Evolutionary conservation across 2,888 invertebrate genomes (phyloP), one percentile per base, ranked within the genome.

Genomic region (Harpalus rufipes): DNA sequence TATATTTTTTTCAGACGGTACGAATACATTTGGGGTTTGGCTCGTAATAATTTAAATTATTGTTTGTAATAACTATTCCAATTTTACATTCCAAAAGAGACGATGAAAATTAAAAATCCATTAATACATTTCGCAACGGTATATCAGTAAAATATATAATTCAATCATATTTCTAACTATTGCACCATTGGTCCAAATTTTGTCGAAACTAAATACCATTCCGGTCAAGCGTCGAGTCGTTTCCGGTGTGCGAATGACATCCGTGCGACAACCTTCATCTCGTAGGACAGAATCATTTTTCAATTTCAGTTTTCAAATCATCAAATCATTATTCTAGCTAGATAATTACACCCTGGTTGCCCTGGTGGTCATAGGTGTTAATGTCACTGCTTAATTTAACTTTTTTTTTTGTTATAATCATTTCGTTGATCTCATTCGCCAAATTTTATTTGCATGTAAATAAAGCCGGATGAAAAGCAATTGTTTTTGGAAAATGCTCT

Each of bases 401-500:
- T 41, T 74, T 16, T 44, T 32, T 1, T 2, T 5, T n/a, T n/a
- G n/a, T n/a, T n/a, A n/a, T 74, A 41, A 74, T 74, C 72, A 10
- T 44, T 74, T 8, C 18, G 18, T 12, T 74, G 72, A 74, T 74
- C 72, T 74, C 25, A n/a, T 68, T 68, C 72, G 72, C 44, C 16
- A 74, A 74, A 74, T 74, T 74, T 41, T 14, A 74, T 74, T 74
- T 44, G 16, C 72, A 74, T 74, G 41, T 18, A 44, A 44, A 74
- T 74, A 14, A 2, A 4, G 44, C 72, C 72, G 72, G 72, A 74
- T 74, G 72, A 44, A 8, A 18, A 14, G 32, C 44, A 74, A 74
- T 44, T 74, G 72, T 74, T 74, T 74, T 74, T 74, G 72, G 72
- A 16, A 74, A 74, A 44, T 74, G 72, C 44, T 74, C 72, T 74